Base-by-base conservation (phyloP, 2,797 vertebrate species). In the Sebastes cheni region DNA sequence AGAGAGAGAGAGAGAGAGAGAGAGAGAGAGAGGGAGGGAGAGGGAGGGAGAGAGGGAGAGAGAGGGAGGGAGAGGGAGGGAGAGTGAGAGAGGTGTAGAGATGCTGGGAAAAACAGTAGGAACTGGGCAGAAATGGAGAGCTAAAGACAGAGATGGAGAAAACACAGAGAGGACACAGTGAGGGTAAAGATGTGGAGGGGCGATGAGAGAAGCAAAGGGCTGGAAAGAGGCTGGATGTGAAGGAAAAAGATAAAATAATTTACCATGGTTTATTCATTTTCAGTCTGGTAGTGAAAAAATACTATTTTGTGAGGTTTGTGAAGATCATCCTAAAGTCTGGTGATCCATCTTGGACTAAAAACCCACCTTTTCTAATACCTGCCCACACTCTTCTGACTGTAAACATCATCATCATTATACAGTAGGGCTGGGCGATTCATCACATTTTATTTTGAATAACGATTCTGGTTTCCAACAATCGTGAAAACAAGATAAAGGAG, bases 41-140 rank as follows among this genome's bases (percentile, higher is more conserved):
- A 68, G 11, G 72, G 4, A 34, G 27, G 69, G 1, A 27, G 22
- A 29, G n/a, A 46, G 18, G n/a, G n/a, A n/a, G 80, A 64, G 11
- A 73, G 4, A 34, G 30, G 67, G 22, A 73, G 4, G 30, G 30
- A 69, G 22, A 39, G 58, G 23, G 6, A 36, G 22, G 1, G 20
- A 30, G 22, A 50, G 23, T 0, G 29, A 59, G 34, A 20, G n/a
- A 25, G 30, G n/a, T 2, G 36, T 0, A 60, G 60, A 25, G 34
- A 50, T 11, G 42, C 23, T 59, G 23, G 46, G 65, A 72, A 29
- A 42, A 36, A 39, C 58, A 72, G 60, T 0, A n/a, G 54, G 25
- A 81, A 29, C 1, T 58, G 60, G 58, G 59, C 22, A 66, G 50
- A 67, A 60, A 80, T 46, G 25, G 11, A 84, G 34, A 78, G 69